Percentiles rank a stretch among this genome's conserved stretches.
Conservation (phyloP, 53 echinoderm and acorn worm species). For the Apostichopus leukothele region DNA sequence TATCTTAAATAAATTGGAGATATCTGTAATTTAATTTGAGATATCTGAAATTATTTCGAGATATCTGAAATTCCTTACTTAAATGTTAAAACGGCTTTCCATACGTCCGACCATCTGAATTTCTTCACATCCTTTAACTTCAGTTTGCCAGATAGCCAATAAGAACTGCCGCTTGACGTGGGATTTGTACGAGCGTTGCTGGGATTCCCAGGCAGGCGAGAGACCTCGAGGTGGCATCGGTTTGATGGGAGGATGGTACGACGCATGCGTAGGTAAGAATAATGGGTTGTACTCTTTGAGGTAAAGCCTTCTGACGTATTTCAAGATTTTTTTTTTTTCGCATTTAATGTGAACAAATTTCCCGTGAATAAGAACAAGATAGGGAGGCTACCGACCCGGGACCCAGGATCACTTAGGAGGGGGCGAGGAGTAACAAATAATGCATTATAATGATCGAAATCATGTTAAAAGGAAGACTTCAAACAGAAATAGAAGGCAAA, state of each 20-base stretch:
- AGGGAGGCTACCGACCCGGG: too few relatives aligned
- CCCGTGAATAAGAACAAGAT: not conserved
- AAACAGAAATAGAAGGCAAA: too few relatives aligned
- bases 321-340: not conserved
- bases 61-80: too few relatives aligned
- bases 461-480: too few relatives aligned
- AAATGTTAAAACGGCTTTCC: too few relatives aligned
- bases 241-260: constrained; percentile 74
- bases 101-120: too few relatives aligned
- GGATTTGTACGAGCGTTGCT: constrained; percentile 82
- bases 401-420: too few relatives aligned
- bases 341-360: not conserved
- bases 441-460: too few relatives aligned
- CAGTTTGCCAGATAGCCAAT: constrained; percentile 76
- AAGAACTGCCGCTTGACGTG: constrained; percentile 76
- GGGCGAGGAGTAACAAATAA: too few relatives aligned
- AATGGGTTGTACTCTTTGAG: not conserved
- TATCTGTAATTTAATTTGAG: too few relatives aligned
- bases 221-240: constrained; percentile 72
- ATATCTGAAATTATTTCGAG: too few relatives aligned
- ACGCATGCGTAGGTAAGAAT: constrained; percentile 72
- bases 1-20: too few relatives aligned
- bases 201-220: constrained; percentile 58
- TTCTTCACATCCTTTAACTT: not conserved
- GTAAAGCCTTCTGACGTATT: not conserved